Conservation (phyloP, 2,888 invertebrate species). For the Ornithoptera priamus region DNA sequence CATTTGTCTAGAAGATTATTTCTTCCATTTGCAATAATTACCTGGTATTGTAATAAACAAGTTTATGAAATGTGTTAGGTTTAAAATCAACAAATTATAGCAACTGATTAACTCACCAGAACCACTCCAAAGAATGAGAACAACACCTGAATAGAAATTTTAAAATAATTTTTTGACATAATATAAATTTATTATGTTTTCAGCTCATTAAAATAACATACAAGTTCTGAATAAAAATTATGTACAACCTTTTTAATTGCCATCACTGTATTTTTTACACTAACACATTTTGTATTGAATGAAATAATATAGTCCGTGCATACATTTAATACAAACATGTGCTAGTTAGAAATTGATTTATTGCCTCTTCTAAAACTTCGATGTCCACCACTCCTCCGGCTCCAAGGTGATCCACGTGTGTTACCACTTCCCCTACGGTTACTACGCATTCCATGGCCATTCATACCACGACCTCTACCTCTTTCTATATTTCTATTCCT, state of each 20-base stretch:
- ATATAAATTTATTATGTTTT: slow-evolving; percentile 68
- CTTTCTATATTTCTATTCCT: slow-evolving; percentile 50
- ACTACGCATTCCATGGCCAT: slow-evolving; percentile 39
- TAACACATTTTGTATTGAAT: slow-evolving; percentile 50
- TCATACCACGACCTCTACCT: slow-evolving; percentile 56
- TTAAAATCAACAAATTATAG: slow-evolving; percentile 45
- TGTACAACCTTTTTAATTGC: slow-evolving; percentile 68
- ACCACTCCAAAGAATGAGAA: slow-evolving; percentile 37
- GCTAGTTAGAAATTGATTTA: slow-evolving; percentile 62
- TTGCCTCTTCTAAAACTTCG: slow-evolving; percentile 68
- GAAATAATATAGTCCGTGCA: slow-evolving; percentile 53
- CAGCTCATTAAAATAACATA: slow-evolving; percentile 65
- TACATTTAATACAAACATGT: slow-evolving; percentile 40
- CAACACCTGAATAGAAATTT: slow-evolving; percentile 51
- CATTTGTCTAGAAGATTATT: slow-evolving; percentile 9
- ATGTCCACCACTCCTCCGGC: slow-evolving; percentile 58
- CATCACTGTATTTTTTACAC: slow-evolving; percentile 65
- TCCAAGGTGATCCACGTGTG: slow-evolving; percentile 55
- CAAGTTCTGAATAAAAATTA: slow-evolving; percentile 71
- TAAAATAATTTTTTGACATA: slow-evolving; percentile 54
- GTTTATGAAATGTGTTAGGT: slow-evolving; percentile 40
- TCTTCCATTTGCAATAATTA: slow-evolving; percentile 43
- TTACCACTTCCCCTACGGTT: slow-evolving; percentile 42
- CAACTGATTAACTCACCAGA: slow-evolving; percentile 67
- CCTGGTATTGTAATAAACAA: slow-evolving; percentile 53